phyloP scores from a whole-genome alignment of 1,140 invertebrate genomes.

The Marisa cornuarietis region DNA sequence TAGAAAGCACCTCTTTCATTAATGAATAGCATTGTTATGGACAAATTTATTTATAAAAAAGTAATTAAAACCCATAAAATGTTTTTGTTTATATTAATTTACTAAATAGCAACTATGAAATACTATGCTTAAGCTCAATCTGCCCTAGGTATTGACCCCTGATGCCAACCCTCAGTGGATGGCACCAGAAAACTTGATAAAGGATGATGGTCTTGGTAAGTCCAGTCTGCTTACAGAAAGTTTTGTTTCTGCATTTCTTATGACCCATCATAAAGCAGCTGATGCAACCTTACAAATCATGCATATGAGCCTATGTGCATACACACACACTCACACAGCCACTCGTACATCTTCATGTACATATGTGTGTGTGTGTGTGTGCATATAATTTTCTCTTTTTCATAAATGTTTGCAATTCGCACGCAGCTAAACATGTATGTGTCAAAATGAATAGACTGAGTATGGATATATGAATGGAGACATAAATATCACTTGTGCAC shows the following conservation, averaged over 20 bases:
- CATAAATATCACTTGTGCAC: no score
- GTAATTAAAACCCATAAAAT: no score
- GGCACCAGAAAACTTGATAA: slow-evolving; percentile 36
- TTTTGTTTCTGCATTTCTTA: neutral
- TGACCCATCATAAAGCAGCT: no score
- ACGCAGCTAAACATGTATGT: neutral
- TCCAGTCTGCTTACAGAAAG: neutral
- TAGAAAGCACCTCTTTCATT: no score
- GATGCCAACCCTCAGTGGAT: slow-evolving; percentile 42
- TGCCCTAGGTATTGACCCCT: slow-evolving; percentile 51
- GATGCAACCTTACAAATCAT: neutral
- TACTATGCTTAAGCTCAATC: no score
- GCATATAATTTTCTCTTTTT: neutral
- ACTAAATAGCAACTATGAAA: no score
- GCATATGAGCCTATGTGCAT: neutral
- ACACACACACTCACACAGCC: neutral
- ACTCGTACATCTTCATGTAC: neutral
- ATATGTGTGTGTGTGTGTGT: neutral
- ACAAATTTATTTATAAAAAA: no score
- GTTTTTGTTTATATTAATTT: no score
- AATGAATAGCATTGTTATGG: no score
- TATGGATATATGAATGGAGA: no score
- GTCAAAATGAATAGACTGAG: neutral
- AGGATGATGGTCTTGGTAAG: slow-evolving; percentile 20
- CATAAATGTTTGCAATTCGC: no score